phyloP scores from a whole-genome alignment of 2,113 vertebrate genomes.

The Pseudorectes ferrugineus region DNA sequence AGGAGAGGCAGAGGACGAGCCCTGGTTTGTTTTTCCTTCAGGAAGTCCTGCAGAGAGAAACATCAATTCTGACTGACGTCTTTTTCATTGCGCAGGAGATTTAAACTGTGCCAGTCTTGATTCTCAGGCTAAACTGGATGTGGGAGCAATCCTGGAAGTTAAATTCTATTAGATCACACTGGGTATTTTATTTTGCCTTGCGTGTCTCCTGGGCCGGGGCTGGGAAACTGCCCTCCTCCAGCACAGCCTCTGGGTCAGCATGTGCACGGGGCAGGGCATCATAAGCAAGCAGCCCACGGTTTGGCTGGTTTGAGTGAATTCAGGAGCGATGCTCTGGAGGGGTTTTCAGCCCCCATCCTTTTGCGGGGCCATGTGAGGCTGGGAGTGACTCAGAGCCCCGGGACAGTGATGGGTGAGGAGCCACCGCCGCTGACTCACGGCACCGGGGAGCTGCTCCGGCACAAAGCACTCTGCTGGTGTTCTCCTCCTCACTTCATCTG shows the following conservation, averaged over 20 bases:
- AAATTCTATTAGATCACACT: neutral
- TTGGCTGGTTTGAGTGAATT: neutral
- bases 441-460: neutral
- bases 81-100: neutral
- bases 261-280: neutral
- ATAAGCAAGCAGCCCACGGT: rapidly evolving
- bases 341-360: neutral
- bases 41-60: neutral
- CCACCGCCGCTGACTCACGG: rapidly evolving
- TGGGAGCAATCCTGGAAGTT: neutral
- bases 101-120: neutral
- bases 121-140: conserved; percentile 7
- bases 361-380: neutral
- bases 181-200: neutral
- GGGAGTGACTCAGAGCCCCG: rapidly evolving
- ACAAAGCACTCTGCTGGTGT: neutral
- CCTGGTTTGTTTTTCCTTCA: neutral
- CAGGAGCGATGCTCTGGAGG: rapidly evolving
- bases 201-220: neutral
- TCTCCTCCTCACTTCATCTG: neutral
- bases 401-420: neutral
- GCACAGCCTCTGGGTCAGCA: neutral
- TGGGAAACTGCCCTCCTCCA: neutral
- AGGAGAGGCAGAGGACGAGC: rapidly evolving
- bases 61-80: neutral